Conservation (phyloP, 2,888 invertebrate genomes). For the Perizoma flavofasciatum region DNA sequence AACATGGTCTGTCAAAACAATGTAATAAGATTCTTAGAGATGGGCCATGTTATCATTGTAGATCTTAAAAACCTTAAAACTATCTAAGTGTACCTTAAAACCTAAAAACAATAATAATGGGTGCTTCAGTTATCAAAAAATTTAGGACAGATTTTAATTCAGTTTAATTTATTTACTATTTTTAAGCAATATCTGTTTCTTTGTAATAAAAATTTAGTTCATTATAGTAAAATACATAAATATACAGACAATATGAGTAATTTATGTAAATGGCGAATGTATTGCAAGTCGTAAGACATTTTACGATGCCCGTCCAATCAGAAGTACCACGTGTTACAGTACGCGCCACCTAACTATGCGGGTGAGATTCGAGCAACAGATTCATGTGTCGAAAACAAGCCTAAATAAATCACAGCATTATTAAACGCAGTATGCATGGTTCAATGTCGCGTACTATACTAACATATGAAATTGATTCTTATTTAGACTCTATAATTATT, state of each 20-base stretch:
- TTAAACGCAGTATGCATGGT: not conserved
- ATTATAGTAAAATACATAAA: not conserved
- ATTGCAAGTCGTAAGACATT: not conserved
- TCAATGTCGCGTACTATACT: constrained; percentile 6
- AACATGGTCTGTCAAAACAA: too few relatives aligned
- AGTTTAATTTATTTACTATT: too few relatives aligned
- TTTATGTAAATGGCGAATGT: not conserved
- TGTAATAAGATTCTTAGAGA: too few relatives aligned
- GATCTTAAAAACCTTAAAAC: too few relatives aligned
- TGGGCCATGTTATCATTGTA: too few relatives aligned
- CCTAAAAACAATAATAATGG: too few relatives aligned
- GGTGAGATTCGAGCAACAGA: not conserved
- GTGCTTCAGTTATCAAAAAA: too few relatives aligned
- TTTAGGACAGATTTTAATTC: too few relatives aligned
- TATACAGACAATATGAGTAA: not conserved
- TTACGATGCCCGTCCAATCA: constrained; percentile 16
- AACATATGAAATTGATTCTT: not conserved
- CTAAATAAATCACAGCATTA: not conserved
- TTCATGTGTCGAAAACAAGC: not conserved
- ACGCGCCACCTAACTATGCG: constrained; percentile 3
- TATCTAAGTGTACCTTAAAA: too few relatives aligned
- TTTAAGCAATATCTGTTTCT: not conserved
- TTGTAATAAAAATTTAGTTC: constrained; percentile 5
- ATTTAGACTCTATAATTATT: too few relatives aligned
- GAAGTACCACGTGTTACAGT: constrained; percentile 5